Evolutionary conservation across 2,113 vertebrate genomes (phyloP).

Genomic region (Sorex fumeus): DNA sequence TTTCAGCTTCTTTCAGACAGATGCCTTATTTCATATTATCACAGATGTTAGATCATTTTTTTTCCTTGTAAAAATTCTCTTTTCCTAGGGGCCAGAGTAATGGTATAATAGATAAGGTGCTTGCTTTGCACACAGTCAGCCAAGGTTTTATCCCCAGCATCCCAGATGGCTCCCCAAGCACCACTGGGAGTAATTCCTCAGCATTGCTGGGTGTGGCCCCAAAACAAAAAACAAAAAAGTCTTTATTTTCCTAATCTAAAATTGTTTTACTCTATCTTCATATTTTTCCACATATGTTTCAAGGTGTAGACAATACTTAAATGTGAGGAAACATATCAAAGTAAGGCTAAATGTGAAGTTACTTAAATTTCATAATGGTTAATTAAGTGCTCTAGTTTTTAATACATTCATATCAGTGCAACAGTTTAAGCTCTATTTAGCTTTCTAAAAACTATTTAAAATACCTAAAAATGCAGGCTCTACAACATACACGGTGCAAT

Average conservation of each 20-base stretch:
- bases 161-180: too few relatives aligned
- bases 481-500: slow-evolving; percentile 82
- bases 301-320: slow-evolving; percentile 31
- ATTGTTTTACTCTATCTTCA: not conserved
- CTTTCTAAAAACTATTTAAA: slow-evolving; percentile 58
- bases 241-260: not conserved
- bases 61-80: slow-evolving; percentile 39
- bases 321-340: slow-evolving; percentile 11
- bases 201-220: too few relatives aligned
- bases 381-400: slow-evolving; percentile 36
- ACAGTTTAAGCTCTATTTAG: slow-evolving; percentile 23
- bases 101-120: too few relatives aligned
- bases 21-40: not conserved
- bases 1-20: slow-evolving; percentile 24
- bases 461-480: slow-evolving; percentile 86
- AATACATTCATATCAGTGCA: slow-evolving; percentile 42
- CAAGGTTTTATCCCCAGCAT: too few relatives aligned
- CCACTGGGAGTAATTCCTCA: too few relatives aligned
- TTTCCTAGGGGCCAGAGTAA: too few relatives aligned
- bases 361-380: slow-evolving; percentile 35
- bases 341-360: slow-evolving; percentile 51
- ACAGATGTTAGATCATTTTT: not conserved
- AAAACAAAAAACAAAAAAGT: too few relatives aligned
- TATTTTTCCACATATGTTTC: slow-evolving; percentile 52
- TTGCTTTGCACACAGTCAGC: too few relatives aligned